A percentile compares a stretch with the other conserved stretches of the same genome.
These are phyloP conservation scores for Crossocerus cetratus DNA, from an alignment of 2,888 invertebrate species.

Conservation along the genomic window DNA sequence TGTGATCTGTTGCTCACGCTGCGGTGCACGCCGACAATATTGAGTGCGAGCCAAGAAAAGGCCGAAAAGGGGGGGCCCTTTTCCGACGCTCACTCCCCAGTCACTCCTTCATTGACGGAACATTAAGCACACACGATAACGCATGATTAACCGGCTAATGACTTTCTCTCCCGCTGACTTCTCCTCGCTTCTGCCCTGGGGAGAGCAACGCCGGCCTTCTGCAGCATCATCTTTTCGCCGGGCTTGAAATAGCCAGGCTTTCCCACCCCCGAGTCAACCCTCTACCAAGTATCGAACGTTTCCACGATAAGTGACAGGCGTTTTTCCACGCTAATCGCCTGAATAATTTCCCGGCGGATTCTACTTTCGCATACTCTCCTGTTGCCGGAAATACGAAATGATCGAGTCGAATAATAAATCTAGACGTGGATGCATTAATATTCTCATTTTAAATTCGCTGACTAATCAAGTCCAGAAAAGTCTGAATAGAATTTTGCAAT, in stretches of 20 bases:
- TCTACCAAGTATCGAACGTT: slow-evolving; percentile 9
- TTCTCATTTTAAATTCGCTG: no score
- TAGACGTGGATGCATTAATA: no score
- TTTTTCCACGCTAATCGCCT: slow-evolving; percentile 45
- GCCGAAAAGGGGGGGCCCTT: slow-evolving; percentile 52
- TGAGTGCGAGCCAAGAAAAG: slow-evolving; percentile 71
- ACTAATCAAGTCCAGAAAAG: no score
- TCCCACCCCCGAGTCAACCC: slow-evolving; percentile 9
- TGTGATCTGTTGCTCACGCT: slow-evolving; percentile 72
- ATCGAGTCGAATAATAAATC: no score
- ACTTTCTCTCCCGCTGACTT: slow-evolving; percentile 58
- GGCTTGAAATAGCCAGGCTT: slow-evolving; percentile 28
- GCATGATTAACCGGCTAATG: slow-evolving; percentile 77
- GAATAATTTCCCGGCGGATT: slow-evolving; percentile 45
- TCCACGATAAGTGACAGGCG: slow-evolving; percentile 45
- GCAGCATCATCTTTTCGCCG: slow-evolving; percentile 44
- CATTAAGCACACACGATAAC: slow-evolving; percentile 76
- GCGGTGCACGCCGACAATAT: slow-evolving; percentile 69
- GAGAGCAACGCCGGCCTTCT: slow-evolving; percentile 51
- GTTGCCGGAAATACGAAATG: no score
- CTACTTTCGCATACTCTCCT: background rate
- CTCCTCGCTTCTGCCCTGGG: slow-evolving; percentile 38
- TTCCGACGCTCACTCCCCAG: slow-evolving; percentile 66
- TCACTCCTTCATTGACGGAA: slow-evolving; percentile 76
- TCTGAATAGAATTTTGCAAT: no score